Evolutionary conservation across 2,113 vertebrate species (phyloP).

Genomic region (Zeus faber): DNA sequence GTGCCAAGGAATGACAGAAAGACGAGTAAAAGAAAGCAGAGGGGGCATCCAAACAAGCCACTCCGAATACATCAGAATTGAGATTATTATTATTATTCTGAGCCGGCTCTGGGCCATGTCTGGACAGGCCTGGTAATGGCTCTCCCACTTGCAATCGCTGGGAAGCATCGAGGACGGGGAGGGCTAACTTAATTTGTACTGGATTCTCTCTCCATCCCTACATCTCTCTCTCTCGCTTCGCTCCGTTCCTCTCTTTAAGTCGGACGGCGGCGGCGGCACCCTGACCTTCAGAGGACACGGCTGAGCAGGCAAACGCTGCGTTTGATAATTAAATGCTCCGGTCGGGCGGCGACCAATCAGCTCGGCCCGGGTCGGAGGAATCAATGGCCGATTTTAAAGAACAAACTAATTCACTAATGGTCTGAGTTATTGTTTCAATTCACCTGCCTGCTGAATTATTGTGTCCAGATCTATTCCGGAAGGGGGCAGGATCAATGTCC

Average conservation of each 20-base stretch:
- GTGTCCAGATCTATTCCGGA: conserved; percentile 55
- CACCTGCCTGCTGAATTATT: conserved; percentile 73
- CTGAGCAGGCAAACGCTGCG: conserved; percentile 65
- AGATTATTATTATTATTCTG: conserved; percentile 49
- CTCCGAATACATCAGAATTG: conserved; percentile 42
- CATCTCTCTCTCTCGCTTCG: conserved; percentile 31
- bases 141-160: conserved; percentile 67
- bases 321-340: conserved; percentile 74
- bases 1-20: conserved; percentile 13
- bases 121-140: conserved; percentile 55
- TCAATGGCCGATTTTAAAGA: conserved; percentile 76
- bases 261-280: conserved; percentile 47
- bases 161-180: conserved; percentile 49
- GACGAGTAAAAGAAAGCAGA: conserved; percentile 8
- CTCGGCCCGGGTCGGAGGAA: conserved; percentile 36
- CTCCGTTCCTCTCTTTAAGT: conserved; percentile 37
- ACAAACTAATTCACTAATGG: conserved; percentile 81
- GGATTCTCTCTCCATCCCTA: conserved; percentile 40
- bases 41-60: conserved; percentile 44
- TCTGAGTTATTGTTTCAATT: conserved; percentile 76
- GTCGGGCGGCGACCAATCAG: conserved; percentile 71
- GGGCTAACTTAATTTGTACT: conserved; percentile 65
- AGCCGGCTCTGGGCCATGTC: conserved; percentile 46
- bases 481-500: conserved; percentile 55
- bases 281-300: conserved; percentile 76